Evolutionary conservation across 2,888 invertebrate species (phyloP), one percentile per base, ranked within the genome.

Genomic region (Boloria selene): DNA sequence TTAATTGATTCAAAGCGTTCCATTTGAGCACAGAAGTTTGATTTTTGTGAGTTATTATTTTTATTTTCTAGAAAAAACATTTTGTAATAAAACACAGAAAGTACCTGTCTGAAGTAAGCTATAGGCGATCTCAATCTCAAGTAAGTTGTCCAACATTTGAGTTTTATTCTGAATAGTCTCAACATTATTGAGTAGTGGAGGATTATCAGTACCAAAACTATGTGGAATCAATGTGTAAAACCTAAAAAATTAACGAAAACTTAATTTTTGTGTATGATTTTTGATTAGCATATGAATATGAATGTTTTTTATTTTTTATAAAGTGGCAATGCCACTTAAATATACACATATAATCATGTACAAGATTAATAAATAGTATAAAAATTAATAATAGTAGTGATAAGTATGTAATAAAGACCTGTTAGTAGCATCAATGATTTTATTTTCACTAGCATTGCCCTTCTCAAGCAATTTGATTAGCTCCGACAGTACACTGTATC

Each of bases 171-270:
- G 86, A 26, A 99, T 95, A 56, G 95, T 90, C 56, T 97, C 96
- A 5, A 93, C 80, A 18, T 95, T 95, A 74, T 97, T 94, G 59
- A 99, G 92, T 50, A 98, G 80, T 2, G 97, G 97, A 0, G 98
- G 97, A 74, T 95, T 95, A 16, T 95, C 93, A 49, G 97, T 86
- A 0, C 99, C 99, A 84, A 98, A 99, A 77, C 96, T 96, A 83
- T 99, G 99, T 0, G 99, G 99, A 70, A 99, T 96, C 58, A 98
- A 90, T 0, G 99, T 98, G 84, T 98, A 99, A 89, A 99, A 99
- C 72, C 94, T 93, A 72, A 5, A 73, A 72, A 56, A 44, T 4
- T 38, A 44, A 45, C 22, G n/a, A 26, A 3, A 38, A 38, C 16
- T 31, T 13, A 4, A 22, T 18, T 26, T 13, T 2, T 10, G 31